These are phyloP conservation scores for Hermetia illucens DNA, from an alignment of 1,140 invertebrate genomes.

Conservation along the genomic window DNA sequence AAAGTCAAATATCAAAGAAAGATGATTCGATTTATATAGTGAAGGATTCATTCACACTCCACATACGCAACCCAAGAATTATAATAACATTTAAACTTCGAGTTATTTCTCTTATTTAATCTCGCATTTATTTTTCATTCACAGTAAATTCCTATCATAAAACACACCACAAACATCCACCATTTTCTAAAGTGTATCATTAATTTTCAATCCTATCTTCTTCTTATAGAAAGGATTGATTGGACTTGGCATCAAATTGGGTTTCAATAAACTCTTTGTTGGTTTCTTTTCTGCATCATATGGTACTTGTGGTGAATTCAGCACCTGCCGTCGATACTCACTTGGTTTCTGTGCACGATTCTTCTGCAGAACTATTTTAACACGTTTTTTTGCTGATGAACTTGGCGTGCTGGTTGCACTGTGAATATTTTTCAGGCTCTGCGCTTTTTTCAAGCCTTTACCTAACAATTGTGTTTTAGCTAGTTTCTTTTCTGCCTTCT, in stretches of 20 bases:
- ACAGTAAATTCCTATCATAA: no score
- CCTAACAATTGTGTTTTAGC: no score
- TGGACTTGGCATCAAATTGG: constrained; percentile 46
- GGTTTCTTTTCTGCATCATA: constrained; percentile 54
- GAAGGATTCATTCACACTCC: no score
- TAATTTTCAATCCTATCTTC: constrained; percentile 23
- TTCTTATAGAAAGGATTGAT: constrained; percentile 60
- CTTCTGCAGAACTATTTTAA: constrained; percentile 48
- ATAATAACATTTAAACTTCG: no score
- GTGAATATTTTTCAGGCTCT: constrained; percentile 5
- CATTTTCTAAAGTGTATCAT: constrained; percentile 22
- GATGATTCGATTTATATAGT: no score
- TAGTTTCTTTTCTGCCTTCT: constrained; percentile 5
- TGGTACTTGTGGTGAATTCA: constrained; percentile 53
- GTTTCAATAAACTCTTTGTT: constrained; percentile 50
- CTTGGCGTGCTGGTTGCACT: neutral
- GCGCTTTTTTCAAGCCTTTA: constrained; percentile 7
- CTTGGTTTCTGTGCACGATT: constrained; percentile 50
- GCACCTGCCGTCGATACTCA: constrained; percentile 52
- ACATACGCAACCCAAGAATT: no score
- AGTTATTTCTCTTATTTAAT: no score
- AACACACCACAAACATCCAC: no score
- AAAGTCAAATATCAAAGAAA: no score
- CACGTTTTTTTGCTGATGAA: constrained; percentile 20
- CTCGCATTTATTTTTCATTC: no score